Evolutionary conservation across 2,888 invertebrate species (phyloP).

Genomic region (Megastigmus dorsalis): DNA sequence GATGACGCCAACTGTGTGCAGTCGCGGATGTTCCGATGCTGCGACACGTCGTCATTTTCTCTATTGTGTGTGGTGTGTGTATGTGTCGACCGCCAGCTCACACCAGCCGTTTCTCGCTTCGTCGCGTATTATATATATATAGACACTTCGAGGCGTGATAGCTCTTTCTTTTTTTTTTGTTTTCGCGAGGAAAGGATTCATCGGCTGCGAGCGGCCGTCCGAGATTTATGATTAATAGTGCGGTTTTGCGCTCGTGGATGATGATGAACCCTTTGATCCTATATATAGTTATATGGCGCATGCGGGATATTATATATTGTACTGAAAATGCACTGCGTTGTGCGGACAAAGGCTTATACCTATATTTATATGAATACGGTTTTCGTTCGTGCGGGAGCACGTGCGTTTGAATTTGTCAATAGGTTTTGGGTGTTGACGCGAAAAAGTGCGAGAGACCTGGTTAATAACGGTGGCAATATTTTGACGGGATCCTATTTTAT

Average conservation of each 20-base stretch:
- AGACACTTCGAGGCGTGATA: constrained; percentile 18
- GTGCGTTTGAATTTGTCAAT: constrained; percentile 5
- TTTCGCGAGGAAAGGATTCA: not conserved
- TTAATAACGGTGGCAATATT: constrained; percentile 19
- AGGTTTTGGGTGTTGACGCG: constrained; percentile 20
- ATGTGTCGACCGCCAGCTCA: too few relatives aligned
- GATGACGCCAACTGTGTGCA: not conserved
- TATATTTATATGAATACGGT: too few relatives aligned
- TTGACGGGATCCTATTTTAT: constrained; percentile 18
- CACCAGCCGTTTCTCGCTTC: constrained; percentile 13
- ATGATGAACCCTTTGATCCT: too few relatives aligned
- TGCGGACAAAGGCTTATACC: too few relatives aligned
- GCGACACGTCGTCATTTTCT: constrained; percentile 17
- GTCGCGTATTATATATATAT: too few relatives aligned
- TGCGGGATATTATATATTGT: too few relatives aligned
- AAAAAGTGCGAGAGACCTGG: not conserved
- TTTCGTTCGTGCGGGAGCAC: not conserved
- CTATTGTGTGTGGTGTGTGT: too few relatives aligned
- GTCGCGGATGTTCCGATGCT: not conserved
- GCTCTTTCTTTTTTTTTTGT: too few relatives aligned
- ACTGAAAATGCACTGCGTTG: too few relatives aligned
- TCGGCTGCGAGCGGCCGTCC: not conserved
- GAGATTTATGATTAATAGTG: constrained; percentile 11
- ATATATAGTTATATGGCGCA: too few relatives aligned
- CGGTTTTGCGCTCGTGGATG: not conserved